Percentiles rank a stretch among this genome's conserved stretches.
phyloP scores from a whole-genome alignment of 1,140 invertebrate species.

The Heliconius congener region DNA sequence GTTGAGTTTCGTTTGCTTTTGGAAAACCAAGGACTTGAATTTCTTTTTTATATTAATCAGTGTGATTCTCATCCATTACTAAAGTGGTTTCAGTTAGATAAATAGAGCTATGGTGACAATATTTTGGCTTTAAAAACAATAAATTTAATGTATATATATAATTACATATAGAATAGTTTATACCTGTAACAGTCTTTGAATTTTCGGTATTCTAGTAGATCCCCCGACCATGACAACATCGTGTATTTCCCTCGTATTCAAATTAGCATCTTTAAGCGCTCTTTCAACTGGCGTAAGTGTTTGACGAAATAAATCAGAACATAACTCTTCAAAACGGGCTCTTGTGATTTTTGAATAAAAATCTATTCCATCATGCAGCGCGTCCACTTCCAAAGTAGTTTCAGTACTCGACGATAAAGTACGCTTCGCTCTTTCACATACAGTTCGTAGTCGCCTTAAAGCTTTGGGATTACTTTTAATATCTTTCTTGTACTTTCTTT shows the following conservation, averaged over 20 bases:
- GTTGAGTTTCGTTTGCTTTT: too few relatives aligned
- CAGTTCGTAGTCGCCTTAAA: slow-evolving; percentile 88
- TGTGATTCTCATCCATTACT: too few relatives aligned
- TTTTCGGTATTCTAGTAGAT: slow-evolving; percentile 85
- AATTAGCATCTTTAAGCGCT: slow-evolving; percentile 87
- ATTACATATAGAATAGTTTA: neutral
- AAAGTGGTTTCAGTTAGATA: too few relatives aligned
- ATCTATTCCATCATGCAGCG: slow-evolving; percentile 89
- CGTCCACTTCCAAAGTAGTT: slow-evolving; percentile 88
- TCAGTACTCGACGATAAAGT: slow-evolving; percentile 86
- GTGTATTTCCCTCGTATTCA: slow-evolving; percentile 86
- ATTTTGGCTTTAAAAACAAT: too few relatives aligned
- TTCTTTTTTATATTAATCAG: too few relatives aligned
- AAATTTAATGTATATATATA: too few relatives aligned
- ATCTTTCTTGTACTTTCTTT: slow-evolving; percentile 92
- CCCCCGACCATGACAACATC: slow-evolving; percentile 86
- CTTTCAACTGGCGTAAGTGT: slow-evolving; percentile 88
- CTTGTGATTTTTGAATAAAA: slow-evolving; percentile 93
- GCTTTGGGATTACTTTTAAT: slow-evolving; percentile 88
- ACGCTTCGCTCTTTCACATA: slow-evolving; percentile 87
- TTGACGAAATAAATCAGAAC: slow-evolving; percentile 89
- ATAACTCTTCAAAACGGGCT: slow-evolving; percentile 93
- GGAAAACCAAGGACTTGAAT: too few relatives aligned
- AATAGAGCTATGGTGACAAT: too few relatives aligned
- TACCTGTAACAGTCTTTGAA: slow-evolving; percentile 84